Percentiles rank a stretch among this genome's conserved stretches.
Evolutionary conservation across 1,140 invertebrate species (phyloP).

Genomic region (Aplysia californica): DNA sequence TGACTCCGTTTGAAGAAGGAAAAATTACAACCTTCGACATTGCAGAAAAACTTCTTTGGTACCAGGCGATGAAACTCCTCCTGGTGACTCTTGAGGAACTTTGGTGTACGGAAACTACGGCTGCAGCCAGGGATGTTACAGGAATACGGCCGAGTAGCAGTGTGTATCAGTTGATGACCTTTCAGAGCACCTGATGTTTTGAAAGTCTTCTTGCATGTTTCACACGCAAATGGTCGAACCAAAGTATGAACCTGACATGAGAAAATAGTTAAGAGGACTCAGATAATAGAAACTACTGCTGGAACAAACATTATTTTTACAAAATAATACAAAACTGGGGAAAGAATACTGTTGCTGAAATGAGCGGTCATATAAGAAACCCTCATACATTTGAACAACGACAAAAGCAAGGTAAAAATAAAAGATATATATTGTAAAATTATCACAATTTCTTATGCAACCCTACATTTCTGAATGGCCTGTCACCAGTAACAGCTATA

Average conservation of each 20-base stretch:
- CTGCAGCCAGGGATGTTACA: constrained; percentile 57
- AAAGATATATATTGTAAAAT: too few relatives aligned
- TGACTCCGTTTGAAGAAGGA: constrained; percentile 61
- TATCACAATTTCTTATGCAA: too few relatives aligned
- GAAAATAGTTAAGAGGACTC: too few relatives aligned
- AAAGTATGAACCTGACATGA: constrained; percentile 19
- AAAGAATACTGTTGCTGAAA: too few relatives aligned
- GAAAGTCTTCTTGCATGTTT: constrained; percentile 68
- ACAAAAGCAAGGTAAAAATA: too few relatives aligned
- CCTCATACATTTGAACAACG: too few relatives aligned
- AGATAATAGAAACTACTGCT: too few relatives aligned
- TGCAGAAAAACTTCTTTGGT: constrained; percentile 55
- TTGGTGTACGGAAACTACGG: constrained; percentile 51
- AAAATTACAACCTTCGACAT: constrained; percentile 51
- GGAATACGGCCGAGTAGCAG: constrained; percentile 41
- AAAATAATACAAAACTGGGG: too few relatives aligned
- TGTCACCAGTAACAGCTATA: too few relatives aligned
- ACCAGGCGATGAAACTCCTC: constrained; percentile 53
- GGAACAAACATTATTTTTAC: too few relatives aligned
- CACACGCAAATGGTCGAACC: constrained; percentile 64
- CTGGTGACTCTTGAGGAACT: constrained; percentile 54
- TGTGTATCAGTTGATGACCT: constrained; percentile 47
- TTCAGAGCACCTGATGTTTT: constrained; percentile 50
- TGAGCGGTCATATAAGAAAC: too few relatives aligned
- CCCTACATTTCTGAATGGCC: too few relatives aligned